Conservation (phyloP, 2,113 vertebrate species). For the Polyodon spathula region DNA sequence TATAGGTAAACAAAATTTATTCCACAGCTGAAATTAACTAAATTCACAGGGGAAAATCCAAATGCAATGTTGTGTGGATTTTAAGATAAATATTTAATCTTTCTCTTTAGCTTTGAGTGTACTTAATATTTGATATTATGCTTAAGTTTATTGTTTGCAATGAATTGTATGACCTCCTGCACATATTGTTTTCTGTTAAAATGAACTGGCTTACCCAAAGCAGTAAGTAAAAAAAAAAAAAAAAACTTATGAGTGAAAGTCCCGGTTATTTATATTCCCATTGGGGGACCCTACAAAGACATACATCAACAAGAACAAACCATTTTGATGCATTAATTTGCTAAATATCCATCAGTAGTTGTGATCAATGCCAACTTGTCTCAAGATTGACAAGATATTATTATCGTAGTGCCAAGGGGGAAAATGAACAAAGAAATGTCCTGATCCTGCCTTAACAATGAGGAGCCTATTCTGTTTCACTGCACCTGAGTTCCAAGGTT, state of each 20-base stretch:
- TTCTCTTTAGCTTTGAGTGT: no score
- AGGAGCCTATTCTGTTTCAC: slow-evolving; percentile 49
- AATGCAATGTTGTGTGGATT: no score
- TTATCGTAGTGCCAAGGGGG: slow-evolving; percentile 44
- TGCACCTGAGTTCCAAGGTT: slow-evolving; percentile 48
- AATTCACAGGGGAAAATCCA: no score
- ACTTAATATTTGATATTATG: no score
- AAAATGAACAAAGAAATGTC: slow-evolving; percentile 44
- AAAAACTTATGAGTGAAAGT: slow-evolving; percentile 25
- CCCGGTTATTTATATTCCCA: slow-evolving; percentile 39
- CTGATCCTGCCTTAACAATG: slow-evolving; percentile 55
- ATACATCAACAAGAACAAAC: slow-evolving; percentile 42
- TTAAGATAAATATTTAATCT: no score
- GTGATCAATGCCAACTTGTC: slow-evolving; percentile 40
- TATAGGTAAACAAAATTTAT: no score
- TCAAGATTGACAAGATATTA: slow-evolving; percentile 58
- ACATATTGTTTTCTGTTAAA: not conserved
- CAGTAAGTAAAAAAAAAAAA: not conserved
- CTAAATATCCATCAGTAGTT: slow-evolving; percentile 46
- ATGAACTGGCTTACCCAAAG: no score
- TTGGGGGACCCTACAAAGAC: slow-evolving; percentile 32
- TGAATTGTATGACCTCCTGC: no score
- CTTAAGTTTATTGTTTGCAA: no score
- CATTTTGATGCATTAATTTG: slow-evolving; percentile 31
- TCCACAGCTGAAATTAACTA: no score